Conservation (phyloP, 2,113 vertebrate genomes). For the Tupaia tana region DNA sequence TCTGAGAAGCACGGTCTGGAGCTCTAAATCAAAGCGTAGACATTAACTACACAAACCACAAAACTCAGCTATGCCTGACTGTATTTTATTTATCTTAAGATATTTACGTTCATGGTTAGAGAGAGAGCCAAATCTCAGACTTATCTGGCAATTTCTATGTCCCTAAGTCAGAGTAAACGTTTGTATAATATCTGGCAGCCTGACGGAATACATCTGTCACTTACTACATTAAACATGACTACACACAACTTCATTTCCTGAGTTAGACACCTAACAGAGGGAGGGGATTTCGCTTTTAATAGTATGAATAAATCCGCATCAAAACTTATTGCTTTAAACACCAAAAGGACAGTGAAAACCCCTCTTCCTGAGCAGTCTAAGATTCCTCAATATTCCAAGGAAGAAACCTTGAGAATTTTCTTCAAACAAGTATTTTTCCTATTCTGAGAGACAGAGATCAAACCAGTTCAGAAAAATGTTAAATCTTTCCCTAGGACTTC, state of each 20-base stretch:
- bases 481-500: constrained; percentile 7
- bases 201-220: constrained; percentile 83
- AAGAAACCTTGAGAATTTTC: constrained; percentile 76
- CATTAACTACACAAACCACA: constrained; percentile 41
- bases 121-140: constrained; percentile 58
- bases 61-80: constrained; percentile 40
- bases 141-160: constrained; percentile 82
- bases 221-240: constrained; percentile 82
- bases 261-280: constrained; percentile 71
- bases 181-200: constrained; percentile 81
- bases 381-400: constrained; percentile 73
- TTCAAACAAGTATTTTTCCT: constrained; percentile 72
- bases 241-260: constrained; percentile 82
- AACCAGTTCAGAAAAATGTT: constrained; percentile 10
- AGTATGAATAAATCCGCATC: constrained; percentile 74
- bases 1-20: constrained; percentile 66
- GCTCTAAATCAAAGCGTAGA: constrained; percentile 66
- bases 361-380: constrained; percentile 80
- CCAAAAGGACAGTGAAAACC: constrained; percentile 76
- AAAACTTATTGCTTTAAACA: constrained; percentile 78
- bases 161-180: constrained; percentile 83
- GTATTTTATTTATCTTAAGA: constrained; percentile 67
- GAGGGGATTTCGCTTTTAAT: constrained; percentile 52
- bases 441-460: not conserved
- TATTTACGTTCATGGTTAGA: constrained; percentile 71